Evolutionary conservation across 2,888 invertebrate genomes (phyloP).

Genomic region (Mythimna albipuncta): DNA sequence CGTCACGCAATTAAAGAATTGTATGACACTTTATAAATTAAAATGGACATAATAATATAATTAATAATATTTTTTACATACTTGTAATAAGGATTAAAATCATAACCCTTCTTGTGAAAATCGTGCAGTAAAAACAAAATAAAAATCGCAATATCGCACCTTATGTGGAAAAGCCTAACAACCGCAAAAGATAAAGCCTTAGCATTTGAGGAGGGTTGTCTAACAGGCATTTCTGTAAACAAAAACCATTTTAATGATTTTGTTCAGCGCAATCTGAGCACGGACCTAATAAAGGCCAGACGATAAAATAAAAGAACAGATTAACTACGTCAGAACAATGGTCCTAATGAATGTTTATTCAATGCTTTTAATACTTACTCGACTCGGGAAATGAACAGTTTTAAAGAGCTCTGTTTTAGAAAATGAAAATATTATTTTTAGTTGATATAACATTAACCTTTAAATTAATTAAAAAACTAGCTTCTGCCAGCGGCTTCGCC

Average conservation of each 20-base stretch:
- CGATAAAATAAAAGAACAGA: conserved; percentile 65
- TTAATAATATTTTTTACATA: no score
- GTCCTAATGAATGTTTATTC: conserved; percentile 62
- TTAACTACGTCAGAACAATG: conserved; percentile 62
- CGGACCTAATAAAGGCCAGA: conserved; percentile 67
- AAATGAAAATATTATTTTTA: not conserved
- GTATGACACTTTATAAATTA: no score
- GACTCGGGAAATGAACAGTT: conserved; percentile 34
- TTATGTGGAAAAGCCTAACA: conserved; percentile 35
- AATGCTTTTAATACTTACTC: conserved; percentile 54
- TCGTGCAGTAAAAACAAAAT: not conserved
- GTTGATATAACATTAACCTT: not conserved
- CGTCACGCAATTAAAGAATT: no score
- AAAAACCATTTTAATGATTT: conserved; percentile 75
- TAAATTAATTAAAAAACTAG: no score
- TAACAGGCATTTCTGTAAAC: conserved; percentile 82
- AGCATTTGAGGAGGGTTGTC: conserved; percentile 81
- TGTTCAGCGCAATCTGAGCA: conserved; percentile 65
- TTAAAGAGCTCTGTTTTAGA: not conserved
- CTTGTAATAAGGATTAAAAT: no score
- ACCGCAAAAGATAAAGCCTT: conserved; percentile 74
- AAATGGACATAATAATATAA: no score
- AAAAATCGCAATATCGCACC: conserved; percentile 11
- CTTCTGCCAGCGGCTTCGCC: no score
- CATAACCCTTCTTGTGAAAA: no score